A percentile compares a stretch with the other conserved stretches of the same genome.
These are phyloP conservation scores for Hyposoter didymator DNA, from an alignment of 2,888 invertebrate genomes.

Conservation along the genomic window DNA sequence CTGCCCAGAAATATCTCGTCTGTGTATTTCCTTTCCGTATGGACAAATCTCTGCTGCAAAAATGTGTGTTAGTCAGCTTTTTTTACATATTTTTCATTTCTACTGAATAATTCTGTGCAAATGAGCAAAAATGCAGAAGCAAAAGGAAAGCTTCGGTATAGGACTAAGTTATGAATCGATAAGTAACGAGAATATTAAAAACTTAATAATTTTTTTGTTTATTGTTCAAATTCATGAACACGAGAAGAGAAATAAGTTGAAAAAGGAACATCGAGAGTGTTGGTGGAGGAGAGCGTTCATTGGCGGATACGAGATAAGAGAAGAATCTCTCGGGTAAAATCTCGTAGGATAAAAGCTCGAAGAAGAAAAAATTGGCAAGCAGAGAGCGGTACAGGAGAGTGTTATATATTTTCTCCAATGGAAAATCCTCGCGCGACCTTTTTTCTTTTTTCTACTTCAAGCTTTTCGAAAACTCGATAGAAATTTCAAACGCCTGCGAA, in stretches of 20 bases:
- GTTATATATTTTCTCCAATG: conserved; percentile 41
- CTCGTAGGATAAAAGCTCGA: conserved; percentile 25
- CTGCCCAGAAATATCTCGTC: too few relatives aligned
- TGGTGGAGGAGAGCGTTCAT: conserved; percentile 30
- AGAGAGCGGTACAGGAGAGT: conserved; percentile 5
- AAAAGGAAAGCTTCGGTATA: conserved; percentile 24
- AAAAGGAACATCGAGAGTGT: conserved; percentile 23
- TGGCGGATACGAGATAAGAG: conserved; percentile 30
- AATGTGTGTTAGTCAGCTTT: neutral
- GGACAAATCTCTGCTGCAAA: too few relatives aligned
- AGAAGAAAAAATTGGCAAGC: conserved; percentile 47
- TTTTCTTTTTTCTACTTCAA: conserved; percentile 24
- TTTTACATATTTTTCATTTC: neutral
- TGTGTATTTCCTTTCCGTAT: too few relatives aligned
- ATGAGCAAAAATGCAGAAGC: conserved; percentile 16
- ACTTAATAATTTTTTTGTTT: conserved; percentile 47
- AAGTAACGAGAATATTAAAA: conserved; percentile 52
- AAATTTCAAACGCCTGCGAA: conserved; percentile 58
- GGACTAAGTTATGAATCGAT: conserved; percentile 55
- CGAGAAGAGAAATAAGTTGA: neutral
- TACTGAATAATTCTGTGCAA: conserved; percentile 21
- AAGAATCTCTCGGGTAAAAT: conserved; percentile 46
- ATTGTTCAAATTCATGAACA: neutral
- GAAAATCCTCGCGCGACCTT: conserved; percentile 45
- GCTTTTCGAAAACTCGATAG: conserved; percentile 62